Percentiles rank a stretch among this genome's conserved stretches.
phyloP scores from a whole-genome alignment of 2,797 vertebrate genomes.

The Eupleurogrammus muticus region DNA sequence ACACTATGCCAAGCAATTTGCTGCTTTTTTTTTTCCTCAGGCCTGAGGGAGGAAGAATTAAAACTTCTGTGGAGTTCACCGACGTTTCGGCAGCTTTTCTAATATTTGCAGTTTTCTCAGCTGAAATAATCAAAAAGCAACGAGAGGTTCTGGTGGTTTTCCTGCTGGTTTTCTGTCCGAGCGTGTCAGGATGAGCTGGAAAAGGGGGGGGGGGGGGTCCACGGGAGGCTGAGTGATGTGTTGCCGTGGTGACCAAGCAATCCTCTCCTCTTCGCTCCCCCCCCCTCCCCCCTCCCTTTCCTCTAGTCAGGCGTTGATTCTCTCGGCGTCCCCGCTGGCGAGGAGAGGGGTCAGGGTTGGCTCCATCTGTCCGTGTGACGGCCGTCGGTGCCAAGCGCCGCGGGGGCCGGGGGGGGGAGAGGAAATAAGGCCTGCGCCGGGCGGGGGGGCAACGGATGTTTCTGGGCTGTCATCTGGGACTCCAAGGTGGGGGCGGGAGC shows the following conservation, averaged over 20 bases:
- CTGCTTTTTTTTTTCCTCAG: slow-evolving; percentile 35
- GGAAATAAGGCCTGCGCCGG: slow-evolving; percentile 63
- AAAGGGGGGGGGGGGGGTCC: too few species aligned
- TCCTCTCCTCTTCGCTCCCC: slow-evolving; percentile 45
- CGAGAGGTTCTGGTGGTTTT: slow-evolving; percentile 40
- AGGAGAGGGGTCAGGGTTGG: slow-evolving; percentile 81
- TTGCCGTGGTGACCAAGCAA: slow-evolving; percentile 71
- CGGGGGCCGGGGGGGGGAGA: slow-evolving; percentile 65
- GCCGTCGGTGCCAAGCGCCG: slow-evolving; percentile 78
- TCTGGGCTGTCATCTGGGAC: slow-evolving; percentile 72
- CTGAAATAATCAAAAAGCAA: too few species aligned
- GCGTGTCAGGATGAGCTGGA: slow-evolving; percentile 37
- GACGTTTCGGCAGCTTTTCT: too few species aligned
- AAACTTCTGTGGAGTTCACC: slow-evolving; percentile 36
- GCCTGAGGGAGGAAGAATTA: slow-evolving; percentile 8
- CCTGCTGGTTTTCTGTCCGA: slow-evolving; percentile 56
- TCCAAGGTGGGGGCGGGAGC: slow-evolving; percentile 46
- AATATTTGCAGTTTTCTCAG: too few species aligned
- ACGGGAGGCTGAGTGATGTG: slow-evolving; percentile 54
- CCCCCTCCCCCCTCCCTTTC: slow-evolving; percentile 43
- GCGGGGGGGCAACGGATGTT: slow-evolving; percentile 67
- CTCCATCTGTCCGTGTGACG: slow-evolving; percentile 81
- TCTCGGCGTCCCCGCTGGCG: slow-evolving; percentile 67
- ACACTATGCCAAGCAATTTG: neutral
- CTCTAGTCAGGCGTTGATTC: slow-evolving; percentile 69